Evolutionary conservation across 1,140 invertebrate genomes (phyloP), one percentile per base, ranked within the genome.

Genomic region (Potamilus streckersoni): DNA sequence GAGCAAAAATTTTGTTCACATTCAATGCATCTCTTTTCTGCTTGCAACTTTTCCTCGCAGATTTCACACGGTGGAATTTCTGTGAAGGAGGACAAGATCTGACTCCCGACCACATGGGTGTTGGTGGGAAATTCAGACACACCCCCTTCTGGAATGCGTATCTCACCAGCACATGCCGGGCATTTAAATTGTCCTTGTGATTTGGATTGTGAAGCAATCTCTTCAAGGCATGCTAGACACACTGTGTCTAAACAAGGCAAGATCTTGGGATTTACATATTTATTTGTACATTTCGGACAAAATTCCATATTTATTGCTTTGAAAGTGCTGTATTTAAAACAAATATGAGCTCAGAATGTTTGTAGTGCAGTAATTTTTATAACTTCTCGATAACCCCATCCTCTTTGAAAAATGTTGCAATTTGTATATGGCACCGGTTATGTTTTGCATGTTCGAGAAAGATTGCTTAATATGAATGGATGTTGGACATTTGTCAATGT

Each of bases 1-100:
- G 49, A 19, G 71, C 79, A 81, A 66, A 81, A 75, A 38, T 78
- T 78, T 61, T 81, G 79, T 67, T 78, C 76, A 61, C 79, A 81
- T 66, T 81, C 76, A 16, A 81, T 69, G 56, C 79, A 81, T 11
- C 79, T 59, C 57, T 81, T 73, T 3, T 60, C 49, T 12, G 79
- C 79, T 5, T 74, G 73, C 27, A 70, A 38, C 20, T 73, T 76
- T 3, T 75, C 70, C 14, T 81, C 79, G 59, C 79, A 81, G 23
- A 76, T 70, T 49, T 71, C 74, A 60, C 69, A 71, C 11, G 65
- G 49, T 14, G 63, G 68, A 23, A n/a, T 64, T 49, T 65, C 31
- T n/a, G 61, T 62, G 19, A 66, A 38, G 17, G 65, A 61, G 49
- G 63, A 66, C 16, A 65, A 38, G 13, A 63, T 56, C 19, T 38